These are phyloP conservation scores for Amphimedon queenslandica DNA, from an alignment of 37 sponge, comb jelly and placozoan species.

Conservation along the genomic window DNA sequence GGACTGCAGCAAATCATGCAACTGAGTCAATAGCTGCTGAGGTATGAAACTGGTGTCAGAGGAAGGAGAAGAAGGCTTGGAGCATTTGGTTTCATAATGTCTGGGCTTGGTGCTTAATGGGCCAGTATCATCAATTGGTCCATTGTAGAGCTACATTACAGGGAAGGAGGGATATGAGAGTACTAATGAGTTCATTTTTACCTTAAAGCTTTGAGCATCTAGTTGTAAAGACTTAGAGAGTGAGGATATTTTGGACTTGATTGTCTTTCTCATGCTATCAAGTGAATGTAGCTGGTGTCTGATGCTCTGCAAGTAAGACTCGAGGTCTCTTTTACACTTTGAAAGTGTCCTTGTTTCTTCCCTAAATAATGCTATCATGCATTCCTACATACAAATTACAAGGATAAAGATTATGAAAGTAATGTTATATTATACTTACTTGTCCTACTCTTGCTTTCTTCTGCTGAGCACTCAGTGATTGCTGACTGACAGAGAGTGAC, in stretches of 20 bases:
- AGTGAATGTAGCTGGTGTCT: slow-evolving; percentile 35
- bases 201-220: slow-evolving; percentile 61
- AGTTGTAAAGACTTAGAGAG: slow-evolving; percentile 42
- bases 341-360: slow-evolving; percentile 42
- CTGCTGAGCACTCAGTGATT: slow-evolving; percentile 50
- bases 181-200: not conserved
- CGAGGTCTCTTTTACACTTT: slow-evolving; percentile 21
- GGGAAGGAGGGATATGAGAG: not conserved
- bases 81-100: slow-evolving; percentile 11
- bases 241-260: slow-evolving; percentile 25
- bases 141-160: slow-evolving; percentile 8
- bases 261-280: slow-evolving; percentile 20
- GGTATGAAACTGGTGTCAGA: not conserved
- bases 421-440: not conserved
- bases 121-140: not conserved
- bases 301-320: slow-evolving; percentile 25
- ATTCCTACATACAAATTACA: slow-evolving; percentile 16
- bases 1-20: not conserved
- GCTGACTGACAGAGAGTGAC: slow-evolving; percentile 49
- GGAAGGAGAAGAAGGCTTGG: not conserved
- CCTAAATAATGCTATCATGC: slow-evolving; percentile 15
- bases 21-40: not conserved
- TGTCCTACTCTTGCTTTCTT: slow-evolving; percentile 25
- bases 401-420: not conserved
- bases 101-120: not conserved